Percentiles rank a stretch among this genome's conserved stretches.
phyloP scores from a whole-genome alignment of 2,888 invertebrate species.

The Synergus umbraculus region DNA sequence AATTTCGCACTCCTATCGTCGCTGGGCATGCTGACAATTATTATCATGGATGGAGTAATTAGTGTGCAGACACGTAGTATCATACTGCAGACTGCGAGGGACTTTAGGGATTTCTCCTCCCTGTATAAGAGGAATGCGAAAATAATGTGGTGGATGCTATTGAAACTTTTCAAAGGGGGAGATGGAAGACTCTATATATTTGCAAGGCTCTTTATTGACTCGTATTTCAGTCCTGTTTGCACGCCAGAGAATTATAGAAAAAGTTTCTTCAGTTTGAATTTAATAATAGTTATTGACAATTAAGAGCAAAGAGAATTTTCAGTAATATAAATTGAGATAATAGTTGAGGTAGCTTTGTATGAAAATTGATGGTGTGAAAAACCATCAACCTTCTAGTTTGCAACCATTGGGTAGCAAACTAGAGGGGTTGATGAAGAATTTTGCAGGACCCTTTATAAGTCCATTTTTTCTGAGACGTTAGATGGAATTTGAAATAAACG shows the following conservation, averaged over 20 bases:
- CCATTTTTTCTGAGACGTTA: constrained; percentile 50
- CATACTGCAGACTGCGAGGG: constrained; percentile 3
- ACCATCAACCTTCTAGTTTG: not conserved
- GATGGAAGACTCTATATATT: not conserved
- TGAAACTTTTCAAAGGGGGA: constrained; percentile 8
- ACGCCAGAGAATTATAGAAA: not conserved
- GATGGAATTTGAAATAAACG: constrained; percentile 64
- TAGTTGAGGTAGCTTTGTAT: not conserved
- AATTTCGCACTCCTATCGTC: constrained; percentile 54
- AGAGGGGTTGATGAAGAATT: not conserved
- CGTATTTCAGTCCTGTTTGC: constrained; percentile 5
- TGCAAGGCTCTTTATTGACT: not conserved
- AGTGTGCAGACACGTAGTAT: constrained; percentile 45
- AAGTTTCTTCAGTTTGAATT: constrained; percentile 3
- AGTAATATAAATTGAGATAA: not conserved
- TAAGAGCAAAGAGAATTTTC: not conserved
- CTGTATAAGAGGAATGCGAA: not conserved
- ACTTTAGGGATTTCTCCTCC: not conserved
- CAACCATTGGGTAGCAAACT: not conserved
- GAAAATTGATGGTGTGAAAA: not conserved
- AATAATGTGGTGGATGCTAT: constrained; percentile 2
- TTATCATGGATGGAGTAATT: constrained; percentile 61
- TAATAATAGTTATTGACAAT: not conserved
- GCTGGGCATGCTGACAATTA: constrained; percentile 53
- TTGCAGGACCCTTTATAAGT: not conserved